Evolutionary conservation across 2,888 invertebrate species (phyloP), one percentile per base, ranked within the genome.

Genomic region (Cheilosia soror): DNA sequence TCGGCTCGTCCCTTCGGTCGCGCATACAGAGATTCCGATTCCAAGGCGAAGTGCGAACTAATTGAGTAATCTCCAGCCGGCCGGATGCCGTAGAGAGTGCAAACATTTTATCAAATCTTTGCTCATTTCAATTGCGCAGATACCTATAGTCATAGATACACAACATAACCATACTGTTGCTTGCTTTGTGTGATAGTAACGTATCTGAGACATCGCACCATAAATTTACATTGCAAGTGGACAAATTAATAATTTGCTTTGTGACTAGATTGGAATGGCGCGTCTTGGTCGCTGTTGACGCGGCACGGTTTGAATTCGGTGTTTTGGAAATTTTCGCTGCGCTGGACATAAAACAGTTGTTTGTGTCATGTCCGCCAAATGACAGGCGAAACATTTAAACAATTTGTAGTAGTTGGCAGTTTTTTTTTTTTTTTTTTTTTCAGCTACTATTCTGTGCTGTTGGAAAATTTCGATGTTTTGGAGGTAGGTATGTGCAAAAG

Each of bases 31-130:
- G 44, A 57, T 7, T 60, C 53, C 73, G 58, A 37, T 37, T 37
- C 37, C 37, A 37, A 77, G 55, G 57, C 82, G 72, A 77, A 77
- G 82, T 82, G 78, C 62, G 78, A 82, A 51, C 72, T 83, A 83
- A 83, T 83, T 83, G 78, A 73, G 83, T 83, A 83, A 83, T 83
- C 83, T 73, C 42, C 51, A 11, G 20, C 37, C n/a, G 47, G 44
- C 29, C 73, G 78, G 78, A 78, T 83, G 83, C 51, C 62, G 69
- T 75, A 44, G 78, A 73, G 72, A 77, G 78, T 83, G 71, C 77
- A 82, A 82, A 76, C 63, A 77, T 77, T 82, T 82, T 77, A 77
- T 82, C 66, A 82, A 82, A 82, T 82, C 66, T 82, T 72, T 65
- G 47, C 60, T 77, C 47, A 53, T 55, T 73, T 68, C 68, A 83